Percentiles rank a stretch among this genome's conserved stretches.
Evolutionary conservation across 2,888 invertebrate species (phyloP).

Genomic region (Tuberolachnus salignus): DNA sequence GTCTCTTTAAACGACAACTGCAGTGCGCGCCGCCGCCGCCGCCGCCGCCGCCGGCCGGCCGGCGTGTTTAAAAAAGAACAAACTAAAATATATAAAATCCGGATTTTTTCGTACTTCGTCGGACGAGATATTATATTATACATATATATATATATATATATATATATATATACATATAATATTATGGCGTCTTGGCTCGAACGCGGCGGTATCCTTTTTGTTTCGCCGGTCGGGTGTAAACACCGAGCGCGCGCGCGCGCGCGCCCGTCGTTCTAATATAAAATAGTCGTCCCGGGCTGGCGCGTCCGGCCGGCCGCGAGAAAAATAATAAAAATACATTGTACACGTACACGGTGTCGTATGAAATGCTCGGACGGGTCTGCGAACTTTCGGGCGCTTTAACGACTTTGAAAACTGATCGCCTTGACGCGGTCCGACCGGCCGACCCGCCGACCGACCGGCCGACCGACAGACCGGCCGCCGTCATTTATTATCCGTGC

Average conservation of each 20-base stretch:
- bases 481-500: conserved; percentile 34
- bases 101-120: conserved; percentile 13
- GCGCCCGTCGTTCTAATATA: no score
- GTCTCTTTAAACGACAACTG: conserved; percentile 52
- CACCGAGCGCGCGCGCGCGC: no score
- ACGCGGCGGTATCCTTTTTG: conserved; percentile 24
- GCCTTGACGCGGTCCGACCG: no score
- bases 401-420: conserved; percentile 51
- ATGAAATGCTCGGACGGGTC: conserved; percentile 13
- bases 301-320: conserved; percentile 4
- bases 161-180: no score
- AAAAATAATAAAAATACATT: neutral
- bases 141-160: no score
- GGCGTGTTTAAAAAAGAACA: conserved; percentile 1
- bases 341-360: no score
- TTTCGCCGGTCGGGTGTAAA: conserved; percentile 2
- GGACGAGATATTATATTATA: neutral
- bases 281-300: neutral
- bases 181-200: conserved; percentile 1
- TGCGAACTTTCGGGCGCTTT: conserved; percentile 51
- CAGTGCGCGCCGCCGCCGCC: no score
- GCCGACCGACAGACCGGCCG: no score
- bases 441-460: no score
- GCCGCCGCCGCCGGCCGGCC: neutral
- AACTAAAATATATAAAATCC: conserved; percentile 27